Evolutionary conservation across 1,140 invertebrate species (phyloP), one percentile per base, ranked within the genome.

Genomic region (Philaenus spumarius): DNA sequence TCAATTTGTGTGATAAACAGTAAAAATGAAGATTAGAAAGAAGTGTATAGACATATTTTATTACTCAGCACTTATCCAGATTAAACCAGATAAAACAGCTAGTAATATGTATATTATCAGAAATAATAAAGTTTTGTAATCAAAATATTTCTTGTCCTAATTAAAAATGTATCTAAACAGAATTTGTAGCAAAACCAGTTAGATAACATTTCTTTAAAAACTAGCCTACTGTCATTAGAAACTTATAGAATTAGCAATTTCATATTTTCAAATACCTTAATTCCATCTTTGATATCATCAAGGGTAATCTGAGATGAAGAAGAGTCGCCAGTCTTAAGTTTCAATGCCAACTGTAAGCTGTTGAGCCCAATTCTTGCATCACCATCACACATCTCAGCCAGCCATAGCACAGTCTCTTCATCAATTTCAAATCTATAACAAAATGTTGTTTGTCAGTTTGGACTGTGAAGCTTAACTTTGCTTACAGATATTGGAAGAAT

Each of bases 341-440:
- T 75, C 4, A 89, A 64, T 2, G 85, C 80, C 61, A 89, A 74
- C 71, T 91, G 85, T 9, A 93, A 71, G 58, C 85, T 86, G 62
- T 84, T 85, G 19, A 92, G 74, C 26, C 87, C 88, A 68, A 83
- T 82, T 60, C 89, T 73, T 1, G 87, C 89, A 78, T 93, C 90
- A 9, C 90, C 90, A 75, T 91, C 88, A 67, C 82, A 84, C 40
- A 88, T 81, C 68, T 84, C 82, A 14, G 86, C 82, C 26, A 93
- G 68, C 79, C 83, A 86, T 58, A 78, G 67, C 47, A 91, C 65
- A 1, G 86, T 84, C 47, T 75, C 72, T 53, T 76, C 69, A 66
- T 87, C 82, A 54, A 91, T 79, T 7, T 22, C 11, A 40, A 52
- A 56, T 22, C 52, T 64, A 30, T 9, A 30, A 30, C 26, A 30